Evolutionary conservation across 2,797 vertebrate species (phyloP), one percentile per base, ranked within the genome.

Genomic region (Sebastes itinus): DNA sequence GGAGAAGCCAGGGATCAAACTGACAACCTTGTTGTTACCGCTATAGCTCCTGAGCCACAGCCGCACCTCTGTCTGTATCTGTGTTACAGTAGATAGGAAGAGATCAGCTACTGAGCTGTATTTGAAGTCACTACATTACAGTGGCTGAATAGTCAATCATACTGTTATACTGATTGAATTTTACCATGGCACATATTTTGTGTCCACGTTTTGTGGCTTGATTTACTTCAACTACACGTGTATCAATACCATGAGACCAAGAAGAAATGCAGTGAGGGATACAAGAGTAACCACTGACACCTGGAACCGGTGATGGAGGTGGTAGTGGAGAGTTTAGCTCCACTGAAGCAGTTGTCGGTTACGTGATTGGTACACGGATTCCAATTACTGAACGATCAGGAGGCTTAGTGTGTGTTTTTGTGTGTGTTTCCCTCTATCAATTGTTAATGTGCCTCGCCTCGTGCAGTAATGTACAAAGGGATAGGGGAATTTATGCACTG

Each of bases 371-470:
- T 62, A 83, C 83, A 78, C 13, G 11, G 68, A 72, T 58, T 75
- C 56, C 77, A 88, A 78, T 82, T 80, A 85, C 61, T 49, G 35
- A 71, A 56, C 35, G 33, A 84, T 80, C 56, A 60, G 59, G 35
- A 80, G 30, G 66, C 46, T 65, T 23, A 1, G 32, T 23, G 78
- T 68, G 52, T 8, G 27, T 63, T 16, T 59, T 33, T 46, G 20
- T 72, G 42, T 63, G 62, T 49, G 42, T 66, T 75, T 73, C 30
- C 10, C 59, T 62, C 20, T 32, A 62, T 35, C 60, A 23, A 4
- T 22, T 62, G 30, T 62, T 33, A 62, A 62, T 62, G 20, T 13
- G 32, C 7, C 30, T n/a, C 7, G 11, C 32, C 30, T 13, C 1
- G n/a, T 33, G 11, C 32, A 32, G 52, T 2, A 27, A 20, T 13